Base-by-base conservation (phyloP, 2,797 vertebrate species). In the Coregonus ussuriensis region DNA sequence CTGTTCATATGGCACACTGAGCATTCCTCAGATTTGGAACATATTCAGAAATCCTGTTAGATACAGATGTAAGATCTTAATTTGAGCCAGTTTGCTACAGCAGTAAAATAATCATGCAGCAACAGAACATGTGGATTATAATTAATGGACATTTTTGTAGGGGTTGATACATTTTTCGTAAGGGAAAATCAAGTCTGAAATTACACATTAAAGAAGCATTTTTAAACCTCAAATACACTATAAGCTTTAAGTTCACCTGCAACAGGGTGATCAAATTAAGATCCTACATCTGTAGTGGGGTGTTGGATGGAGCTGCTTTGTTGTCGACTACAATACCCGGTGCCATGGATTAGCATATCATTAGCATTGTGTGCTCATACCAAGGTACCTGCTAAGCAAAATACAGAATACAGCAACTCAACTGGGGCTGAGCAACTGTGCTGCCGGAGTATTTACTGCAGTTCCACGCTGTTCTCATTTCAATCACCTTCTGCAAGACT, bases 291-390 rank as follows among this genome's bases (percentile, higher is more conserved):
- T n/a, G 18, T 59, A 21, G 18, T 59, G 41, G 29, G 25, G 29
- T 53, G 68, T 21, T 41, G n/a, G 1, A 56, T 65, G 25, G 73
- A 15, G 25, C 18, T 69, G 35, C 16, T 66, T 63, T 35, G 37
- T 51, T 59, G 74, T 67, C 51, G 25, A 4, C 4, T 3, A 16
- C 59, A 66, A 56, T 72, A 69, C 68, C 71, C 29, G 56, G 35
- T 53, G 4, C 65, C 29, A 14, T 18, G 25, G 9, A 76, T 80
- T 77, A 69, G 52, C 79, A 80, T 80, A 35, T 37, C 16, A 53
- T 74, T 71, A 51, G 71, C 37, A 63, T 71, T 9, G 14, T 62
- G 14, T 72, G 47, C 25, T 25, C 59, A 18, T 18, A 21, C 35
- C 52, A 37, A 29, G 65, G 65, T 52, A 53, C 41, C 70, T 66